phyloP scores from a whole-genome alignment of 2,888 invertebrate species.

The Serripes groenlandicus region DNA sequence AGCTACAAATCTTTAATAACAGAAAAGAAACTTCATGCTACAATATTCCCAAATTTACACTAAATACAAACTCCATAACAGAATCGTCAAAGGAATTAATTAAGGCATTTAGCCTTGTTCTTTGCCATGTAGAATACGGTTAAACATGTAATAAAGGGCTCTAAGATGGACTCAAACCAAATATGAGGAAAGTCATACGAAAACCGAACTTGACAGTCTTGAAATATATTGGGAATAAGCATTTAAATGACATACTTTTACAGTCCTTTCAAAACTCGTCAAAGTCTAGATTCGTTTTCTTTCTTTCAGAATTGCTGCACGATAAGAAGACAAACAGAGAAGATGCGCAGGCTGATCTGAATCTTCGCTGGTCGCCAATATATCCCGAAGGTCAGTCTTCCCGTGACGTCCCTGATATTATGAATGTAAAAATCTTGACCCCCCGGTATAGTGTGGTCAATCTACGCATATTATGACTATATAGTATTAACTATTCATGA shows the following conservation, averaged over 20 bases:
- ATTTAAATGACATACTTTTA: too few species aligned
- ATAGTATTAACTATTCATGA: neutral
- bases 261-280: too few species aligned
- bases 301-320: too few species aligned
- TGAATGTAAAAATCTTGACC: neutral
- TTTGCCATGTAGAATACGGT: neutral
- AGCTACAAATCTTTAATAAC: too few species aligned
- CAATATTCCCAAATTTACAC: neutral
- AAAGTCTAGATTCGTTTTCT: too few species aligned
- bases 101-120: neutral
- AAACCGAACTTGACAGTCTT: too few species aligned
- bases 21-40: neutral
- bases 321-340: too few species aligned
- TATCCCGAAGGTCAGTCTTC: neutral
- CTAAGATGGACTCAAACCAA: neutral
- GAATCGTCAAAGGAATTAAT: constrained; percentile 8
- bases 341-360: too few species aligned
- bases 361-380: too few species aligned
- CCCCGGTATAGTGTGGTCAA: neutral
- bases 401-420: neutral
- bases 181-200: too few species aligned
- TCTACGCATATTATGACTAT: neutral
- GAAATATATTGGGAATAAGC: too few species aligned
- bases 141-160: constrained; percentile 1
- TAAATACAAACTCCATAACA: neutral